phyloP scores from a whole-genome alignment of 2,888 invertebrate genomes.

The Acanthacorydalis orientalis region DNA sequence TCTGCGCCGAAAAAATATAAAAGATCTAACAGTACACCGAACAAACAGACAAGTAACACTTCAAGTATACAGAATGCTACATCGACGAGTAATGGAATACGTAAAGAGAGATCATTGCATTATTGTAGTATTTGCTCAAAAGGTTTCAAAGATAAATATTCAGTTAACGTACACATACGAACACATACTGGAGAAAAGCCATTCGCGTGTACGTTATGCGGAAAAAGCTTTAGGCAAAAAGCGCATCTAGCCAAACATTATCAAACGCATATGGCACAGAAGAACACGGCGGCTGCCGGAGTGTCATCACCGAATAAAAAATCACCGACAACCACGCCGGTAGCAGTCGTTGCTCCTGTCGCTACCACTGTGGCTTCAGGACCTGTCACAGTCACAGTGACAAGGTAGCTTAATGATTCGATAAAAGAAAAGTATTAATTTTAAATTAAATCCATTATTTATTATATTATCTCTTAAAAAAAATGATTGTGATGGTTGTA shows the following conservation, averaged over 20 bases:
- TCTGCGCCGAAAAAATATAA: constrained; percentile 53
- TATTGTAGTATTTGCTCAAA: constrained; percentile 87
- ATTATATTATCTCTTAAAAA: neutral
- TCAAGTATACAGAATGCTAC: constrained; percentile 28
- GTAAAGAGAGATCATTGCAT: constrained; percentile 77
- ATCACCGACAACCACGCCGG: neutral
- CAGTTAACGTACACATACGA: constrained; percentile 92
- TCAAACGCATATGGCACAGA: constrained; percentile 82
- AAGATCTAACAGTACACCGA: constrained; percentile 29
- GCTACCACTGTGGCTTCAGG: neutral
- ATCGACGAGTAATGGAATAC: constrained; percentile 51
- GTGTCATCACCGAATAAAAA: constrained; percentile 24
- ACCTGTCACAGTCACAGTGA: neutral
- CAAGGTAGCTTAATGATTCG: neutral
- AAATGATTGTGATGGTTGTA: neutral
- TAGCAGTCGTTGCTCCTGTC: neutral
- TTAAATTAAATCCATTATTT: neutral
- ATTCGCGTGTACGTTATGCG: constrained; percentile 85
- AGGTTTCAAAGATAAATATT: constrained; percentile 91
- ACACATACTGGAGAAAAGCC: constrained; percentile 98
- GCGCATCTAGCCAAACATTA: constrained; percentile 86
- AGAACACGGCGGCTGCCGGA: constrained; percentile 51
- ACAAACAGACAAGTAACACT: constrained; percentile 5
- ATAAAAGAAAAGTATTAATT: too few relatives aligned
- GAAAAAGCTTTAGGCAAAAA: constrained; percentile 83